Percentiles rank a stretch among this genome's conserved stretches.
These are phyloP conservation scores for Caenorhabditis uteleia DNA, from an alignment of 2,888 invertebrate species.

Conservation along the genomic window DNA sequence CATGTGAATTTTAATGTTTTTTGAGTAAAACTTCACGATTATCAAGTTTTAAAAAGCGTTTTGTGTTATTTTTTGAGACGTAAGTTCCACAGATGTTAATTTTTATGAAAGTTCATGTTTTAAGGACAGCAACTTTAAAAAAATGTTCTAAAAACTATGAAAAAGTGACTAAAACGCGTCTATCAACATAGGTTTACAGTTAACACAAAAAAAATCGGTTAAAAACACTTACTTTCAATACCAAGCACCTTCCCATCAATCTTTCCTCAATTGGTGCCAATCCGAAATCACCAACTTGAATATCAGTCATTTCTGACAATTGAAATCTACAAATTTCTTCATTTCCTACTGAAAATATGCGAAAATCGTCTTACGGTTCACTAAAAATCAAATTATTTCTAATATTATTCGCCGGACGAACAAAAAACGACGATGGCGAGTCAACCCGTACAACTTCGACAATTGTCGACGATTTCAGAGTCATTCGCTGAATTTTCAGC, in stretches of 20 bases:
- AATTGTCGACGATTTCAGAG: slow-evolving; percentile 8
- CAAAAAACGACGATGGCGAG: slow-evolving; percentile 35
- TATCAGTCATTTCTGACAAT: slow-evolving; percentile 4
- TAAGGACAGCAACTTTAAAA: too few relatives aligned
- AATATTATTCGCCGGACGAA: slow-evolving; percentile 43
- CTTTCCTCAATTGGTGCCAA: slow-evolving; percentile 41
- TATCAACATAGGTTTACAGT: too few relatives aligned
- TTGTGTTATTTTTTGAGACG: too few relatives aligned
- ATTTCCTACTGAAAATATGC: background rate
- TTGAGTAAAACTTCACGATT: too few relatives aligned
- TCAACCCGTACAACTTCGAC: slow-evolving; percentile 20
- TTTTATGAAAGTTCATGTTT: too few relatives aligned
- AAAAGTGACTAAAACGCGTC: too few relatives aligned
- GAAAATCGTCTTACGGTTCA: slow-evolving; percentile 33
- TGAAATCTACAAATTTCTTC: background rate
- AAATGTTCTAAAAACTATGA: too few relatives aligned
- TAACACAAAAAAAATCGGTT: too few relatives aligned
- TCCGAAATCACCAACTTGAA: slow-evolving; percentile 14
- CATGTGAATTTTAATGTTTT: too few relatives aligned
- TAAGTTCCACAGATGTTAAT: too few relatives aligned
- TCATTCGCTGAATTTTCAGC: background rate
- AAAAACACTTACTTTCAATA: slow-evolving; percentile 20
- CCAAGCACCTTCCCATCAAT: slow-evolving; percentile 29
- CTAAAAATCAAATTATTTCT: slow-evolving; percentile 20
- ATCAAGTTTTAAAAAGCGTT: too few relatives aligned